Conservation (phyloP, 1,140 invertebrate species). For the Phocides pigmalion region DNA sequence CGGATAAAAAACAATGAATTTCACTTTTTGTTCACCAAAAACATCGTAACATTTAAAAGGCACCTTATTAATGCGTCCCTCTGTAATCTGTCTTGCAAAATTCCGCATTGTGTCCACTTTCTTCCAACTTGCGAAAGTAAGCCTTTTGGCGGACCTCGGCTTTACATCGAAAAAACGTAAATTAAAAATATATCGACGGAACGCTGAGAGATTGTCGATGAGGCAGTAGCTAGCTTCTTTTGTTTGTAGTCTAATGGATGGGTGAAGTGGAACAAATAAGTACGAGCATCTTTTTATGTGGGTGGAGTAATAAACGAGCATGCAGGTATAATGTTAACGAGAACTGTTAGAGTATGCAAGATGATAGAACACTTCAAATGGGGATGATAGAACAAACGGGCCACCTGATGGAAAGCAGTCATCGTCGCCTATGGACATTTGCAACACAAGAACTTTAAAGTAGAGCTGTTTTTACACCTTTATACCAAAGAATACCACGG, state of each 20-base stretch:
- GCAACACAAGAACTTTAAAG: no score
- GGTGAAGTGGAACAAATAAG: neutral
- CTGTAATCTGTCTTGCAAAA: conserved; percentile 80
- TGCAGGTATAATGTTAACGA: no score
- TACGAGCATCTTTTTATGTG: no score
- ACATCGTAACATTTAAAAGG: conserved; percentile 52
- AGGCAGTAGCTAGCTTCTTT: neutral
- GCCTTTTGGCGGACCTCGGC: conserved; percentile 37
- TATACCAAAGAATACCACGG: no score
- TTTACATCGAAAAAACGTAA: conserved; percentile 22
- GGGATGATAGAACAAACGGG: no score
- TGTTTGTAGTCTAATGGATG: neutral
- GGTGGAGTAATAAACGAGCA: no score
- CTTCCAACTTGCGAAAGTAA: conserved; percentile 58
- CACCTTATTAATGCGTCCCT: conserved; percentile 71
- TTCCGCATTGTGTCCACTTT: conserved; percentile 78
- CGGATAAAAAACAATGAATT: neutral
- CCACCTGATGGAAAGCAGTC: no score
- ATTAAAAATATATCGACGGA: conserved; percentile 11
- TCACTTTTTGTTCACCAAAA: neutral
- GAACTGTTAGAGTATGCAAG: no score
- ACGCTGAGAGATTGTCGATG: conserved; percentile 15
- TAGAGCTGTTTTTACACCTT: no score
- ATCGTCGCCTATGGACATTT: no score
- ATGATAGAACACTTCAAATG: no score